Evolutionary conservation across 2,113 vertebrate genomes (phyloP), one percentile per base, ranked within the genome.

Genomic region (Amazona guildingii): DNA sequence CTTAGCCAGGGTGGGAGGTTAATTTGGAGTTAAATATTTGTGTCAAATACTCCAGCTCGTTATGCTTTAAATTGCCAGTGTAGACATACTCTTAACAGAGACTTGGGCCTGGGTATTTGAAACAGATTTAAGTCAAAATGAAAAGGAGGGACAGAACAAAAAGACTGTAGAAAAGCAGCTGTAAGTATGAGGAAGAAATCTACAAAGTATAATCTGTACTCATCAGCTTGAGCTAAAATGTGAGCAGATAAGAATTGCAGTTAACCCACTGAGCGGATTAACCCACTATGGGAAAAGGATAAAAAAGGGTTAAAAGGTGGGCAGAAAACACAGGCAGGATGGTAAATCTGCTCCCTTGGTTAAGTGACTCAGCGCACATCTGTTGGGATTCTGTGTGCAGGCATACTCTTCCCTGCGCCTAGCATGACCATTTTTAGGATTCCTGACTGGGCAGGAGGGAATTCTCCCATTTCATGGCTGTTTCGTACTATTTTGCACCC

Each of bases 11-110:
- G 64, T 88, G 83, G 88, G 76, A 94, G 88, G 88, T 91, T 96
- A 95, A 96, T 91, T 94, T 88, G 83, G 76, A 92, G 64, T 86
- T 90, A 92, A 93, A 81, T 86, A 70, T 83, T 89, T 89, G 86
- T 2, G 0, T 78, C 92, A 88, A 83, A 83, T 91, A 72, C 41
- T 83, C n/a, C 4, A 49, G 63, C 51, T 80, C 1, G 6, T 78
- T 81, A 77, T 4, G 12, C 67, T 92, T 78, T 59, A 37, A 69
- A 46, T 78, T 88, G 80, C 72, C 77, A 24, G 59, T 62, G 79
- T 64, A 88, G 90, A 8, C 49, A 17, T 80, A 52, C 15, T 73
- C 41, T 73, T 86, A 19, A 19, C 4, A 49, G 48, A 59, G 46
- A 43, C 33, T 52, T 62, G 52, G 75, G 63, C 31, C 44, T 12